Percentiles rank a stretch among this genome's conserved stretches.
Conservation (phyloP, 2,888 invertebrate species). For the Galeopsomyia nigrocyanea region DNA sequence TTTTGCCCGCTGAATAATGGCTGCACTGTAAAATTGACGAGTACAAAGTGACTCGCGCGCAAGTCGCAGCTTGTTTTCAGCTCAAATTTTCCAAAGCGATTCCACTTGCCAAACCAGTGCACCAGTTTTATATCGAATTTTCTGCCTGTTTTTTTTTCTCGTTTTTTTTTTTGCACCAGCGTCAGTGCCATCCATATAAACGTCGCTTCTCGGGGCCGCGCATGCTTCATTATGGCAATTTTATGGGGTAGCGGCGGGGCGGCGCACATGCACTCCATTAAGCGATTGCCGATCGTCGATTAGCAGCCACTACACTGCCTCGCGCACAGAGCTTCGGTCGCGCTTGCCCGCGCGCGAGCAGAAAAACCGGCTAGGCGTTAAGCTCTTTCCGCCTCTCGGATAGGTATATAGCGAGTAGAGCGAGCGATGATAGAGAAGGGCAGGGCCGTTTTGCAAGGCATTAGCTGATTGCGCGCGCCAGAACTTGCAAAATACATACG, state of each 20-base stretch:
- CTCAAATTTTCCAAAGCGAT: not conserved
- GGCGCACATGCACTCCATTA: slow-evolving; percentile 32
- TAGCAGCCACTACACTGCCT: not conserved
- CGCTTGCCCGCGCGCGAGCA: not conserved
- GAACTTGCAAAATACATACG: slow-evolving; percentile 10
- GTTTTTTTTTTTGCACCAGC: too few species aligned
- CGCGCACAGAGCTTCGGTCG: not conserved
- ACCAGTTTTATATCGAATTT: too few species aligned
- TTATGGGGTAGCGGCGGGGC: slow-evolving; percentile 5
- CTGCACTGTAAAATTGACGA: slow-evolving; percentile 18
- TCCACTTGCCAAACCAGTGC: too few species aligned
- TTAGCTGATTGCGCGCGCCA: slow-evolving; percentile 44
- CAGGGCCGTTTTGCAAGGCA: slow-evolving; percentile 15
- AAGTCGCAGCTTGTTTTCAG: not conserved
- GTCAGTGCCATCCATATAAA: slow-evolving; percentile 12
- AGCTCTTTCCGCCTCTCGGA: not conserved
- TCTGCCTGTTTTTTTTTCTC: too few species aligned
- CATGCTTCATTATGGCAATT: slow-evolving; percentile 36
- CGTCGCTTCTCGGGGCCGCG: slow-evolving; percentile 5
- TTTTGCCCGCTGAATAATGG: slow-evolving; percentile 7
- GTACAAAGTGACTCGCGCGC: slow-evolving; percentile 10
- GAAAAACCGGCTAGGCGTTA: slow-evolving; percentile 13
- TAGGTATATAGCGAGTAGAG: too few species aligned
- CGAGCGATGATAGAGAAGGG: too few species aligned
- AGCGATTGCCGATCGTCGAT: slow-evolving; percentile 43